phyloP scores from a whole-genome alignment of 1,140 invertebrate species.

The Vanessa atalanta region DNA sequence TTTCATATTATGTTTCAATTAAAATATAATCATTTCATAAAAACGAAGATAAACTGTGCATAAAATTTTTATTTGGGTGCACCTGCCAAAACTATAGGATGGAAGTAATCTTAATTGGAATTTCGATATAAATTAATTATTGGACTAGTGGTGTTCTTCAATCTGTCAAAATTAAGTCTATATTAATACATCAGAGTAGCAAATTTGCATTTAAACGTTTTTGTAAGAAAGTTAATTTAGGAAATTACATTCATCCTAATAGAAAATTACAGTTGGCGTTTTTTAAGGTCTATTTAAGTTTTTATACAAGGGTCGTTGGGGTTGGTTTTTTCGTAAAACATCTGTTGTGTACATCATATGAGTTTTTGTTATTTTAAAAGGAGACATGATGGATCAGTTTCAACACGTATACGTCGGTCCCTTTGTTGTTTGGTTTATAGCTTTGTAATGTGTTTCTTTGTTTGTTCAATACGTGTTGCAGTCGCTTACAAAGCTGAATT shows the following conservation, averaged over 20 bases:
- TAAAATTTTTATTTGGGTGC: conserved; percentile 7
- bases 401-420: conserved; percentile 77
- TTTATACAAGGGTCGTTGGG: conserved; percentile 53
- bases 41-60: conserved; percentile 9
- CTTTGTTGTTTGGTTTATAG: conserved; percentile 78
- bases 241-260: conserved; percentile 73
- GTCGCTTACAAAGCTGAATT: conserved; percentile 57
- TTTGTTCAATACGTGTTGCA: conserved; percentile 76
- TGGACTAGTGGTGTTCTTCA: conserved; percentile 43
- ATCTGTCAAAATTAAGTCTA: conserved; percentile 70
- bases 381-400: conserved; percentile 81
- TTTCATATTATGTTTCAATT: conserved; percentile 28
- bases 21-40: neutral
- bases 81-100: conserved; percentile 23
- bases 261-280: conserved; percentile 63
- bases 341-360: conserved; percentile 76
- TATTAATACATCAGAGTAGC: conserved; percentile 63
- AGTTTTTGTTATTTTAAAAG: conserved; percentile 80
- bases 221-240: conserved; percentile 64
- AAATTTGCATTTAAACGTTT: conserved; percentile 75
- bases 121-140: conserved; percentile 51
- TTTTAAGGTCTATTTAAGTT: conserved; percentile 42
- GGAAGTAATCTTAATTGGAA: conserved; percentile 21
- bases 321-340: conserved; percentile 76
- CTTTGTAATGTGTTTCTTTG: conserved; percentile 80